Evolutionary conservation across 2,797 vertebrate species (phyloP).

Genomic region (Malurus splendens): DNA sequence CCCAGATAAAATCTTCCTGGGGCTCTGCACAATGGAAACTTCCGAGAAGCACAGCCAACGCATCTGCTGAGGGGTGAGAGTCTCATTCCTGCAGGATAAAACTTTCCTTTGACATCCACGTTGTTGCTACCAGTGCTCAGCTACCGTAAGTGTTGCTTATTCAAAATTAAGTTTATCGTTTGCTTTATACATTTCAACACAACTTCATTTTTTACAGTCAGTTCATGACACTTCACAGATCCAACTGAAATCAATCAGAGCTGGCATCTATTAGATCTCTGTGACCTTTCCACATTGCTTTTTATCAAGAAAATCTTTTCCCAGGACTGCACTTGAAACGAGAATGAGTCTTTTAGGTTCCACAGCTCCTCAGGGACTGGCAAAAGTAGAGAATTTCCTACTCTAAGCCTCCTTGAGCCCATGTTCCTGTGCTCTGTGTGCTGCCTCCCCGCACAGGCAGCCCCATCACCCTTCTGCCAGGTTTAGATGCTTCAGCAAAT

Average conservation of each 20-base stretch:
- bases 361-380: not conserved
- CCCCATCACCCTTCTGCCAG: not conserved
- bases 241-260: not conserved
- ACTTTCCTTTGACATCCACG: not conserved
- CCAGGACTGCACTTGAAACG: not conserved
- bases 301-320: not conserved
- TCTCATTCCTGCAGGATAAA: not conserved
- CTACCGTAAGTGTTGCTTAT: fast-evolving
- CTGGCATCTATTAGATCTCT: not conserved
- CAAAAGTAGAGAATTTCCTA: not conserved
- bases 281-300: not conserved
- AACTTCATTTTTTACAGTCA: not conserved
- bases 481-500: not conserved
- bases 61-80: not conserved
- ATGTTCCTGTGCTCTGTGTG: fast-evolving
- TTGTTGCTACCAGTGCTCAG: not conserved
- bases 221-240: not conserved
- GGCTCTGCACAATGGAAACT: conserved; percentile 51
- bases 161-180: not conserved
- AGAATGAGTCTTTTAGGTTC: not conserved
- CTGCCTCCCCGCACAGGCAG: not conserved
- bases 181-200: not conserved
- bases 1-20: conserved; percentile 19
- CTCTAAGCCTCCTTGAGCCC: not conserved
- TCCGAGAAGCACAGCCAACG: not conserved